A percentile compares a stretch with the other conserved stretches of the same genome.
Evolutionary conservation across 2,113 vertebrate genomes (phyloP).

Genomic region (Scomber scombrus): DNA sequence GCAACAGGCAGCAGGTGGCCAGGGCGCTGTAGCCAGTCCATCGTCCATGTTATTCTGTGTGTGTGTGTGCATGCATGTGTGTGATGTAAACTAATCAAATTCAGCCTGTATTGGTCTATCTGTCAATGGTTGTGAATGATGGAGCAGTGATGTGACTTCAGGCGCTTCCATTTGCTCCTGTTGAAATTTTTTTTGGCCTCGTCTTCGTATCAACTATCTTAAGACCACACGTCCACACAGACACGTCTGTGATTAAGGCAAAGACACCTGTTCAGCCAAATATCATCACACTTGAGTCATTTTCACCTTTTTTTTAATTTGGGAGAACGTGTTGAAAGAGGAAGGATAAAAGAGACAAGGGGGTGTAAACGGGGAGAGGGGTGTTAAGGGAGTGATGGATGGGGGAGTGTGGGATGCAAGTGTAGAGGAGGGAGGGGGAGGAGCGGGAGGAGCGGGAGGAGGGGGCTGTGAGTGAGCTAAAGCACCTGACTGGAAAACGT

Average conservation of each 20-base stretch:
- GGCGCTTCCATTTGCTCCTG: neutral
- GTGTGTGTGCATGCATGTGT: constrained; percentile 4
- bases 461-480: constrained; percentile 26
- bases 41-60: constrained; percentile 10
- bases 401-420: constrained; percentile 16
- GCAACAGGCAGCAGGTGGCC: constrained; percentile 68
- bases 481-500: constrained; percentile 51
- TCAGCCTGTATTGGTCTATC: constrained; percentile 1
- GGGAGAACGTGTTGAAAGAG: constrained; percentile 20
- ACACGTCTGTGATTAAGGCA: neutral
- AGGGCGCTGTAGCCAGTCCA: constrained; percentile 20
- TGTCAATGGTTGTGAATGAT: neutral
- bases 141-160: neutral
- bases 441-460: no score
- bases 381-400: constrained; percentile 25
- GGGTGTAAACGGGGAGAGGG: constrained; percentile 32
- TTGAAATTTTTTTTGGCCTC: neutral
- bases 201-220: neutral
- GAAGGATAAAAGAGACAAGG: constrained; percentile 41
- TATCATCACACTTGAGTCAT: neutral
- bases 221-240: neutral
- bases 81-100: constrained; percentile 14
- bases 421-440: constrained; percentile 8
- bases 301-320: constrained; percentile 11
- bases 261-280: neutral